phyloP scores from a whole-genome alignment of 2,113 vertebrate species.

The Dasyornis broadbenti region DNA sequence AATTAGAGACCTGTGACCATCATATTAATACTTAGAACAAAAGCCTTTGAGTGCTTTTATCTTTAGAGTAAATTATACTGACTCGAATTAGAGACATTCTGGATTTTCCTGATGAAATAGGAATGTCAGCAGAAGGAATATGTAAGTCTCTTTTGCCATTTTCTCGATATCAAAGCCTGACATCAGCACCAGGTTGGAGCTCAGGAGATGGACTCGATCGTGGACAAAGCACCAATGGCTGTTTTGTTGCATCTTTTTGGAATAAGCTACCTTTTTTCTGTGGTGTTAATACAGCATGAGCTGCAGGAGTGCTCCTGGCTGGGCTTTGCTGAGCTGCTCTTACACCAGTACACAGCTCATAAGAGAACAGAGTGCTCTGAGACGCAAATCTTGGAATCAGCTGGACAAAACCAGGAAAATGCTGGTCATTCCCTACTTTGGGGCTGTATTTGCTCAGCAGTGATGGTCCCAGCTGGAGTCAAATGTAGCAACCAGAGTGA shows the following conservation, averaged over 20 bases:
- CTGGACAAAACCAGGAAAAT: neutral
- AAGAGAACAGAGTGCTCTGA: neutral
- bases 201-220: neutral
- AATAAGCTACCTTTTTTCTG: neutral
- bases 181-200: neutral
- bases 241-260: neutral
- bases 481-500: too few species aligned
- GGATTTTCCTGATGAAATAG: neutral
- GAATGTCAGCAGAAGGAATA: neutral
- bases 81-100: neutral
- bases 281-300: neutral
- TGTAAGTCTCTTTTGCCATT: neutral
- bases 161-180: neutral
- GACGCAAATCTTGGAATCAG: too few species aligned
- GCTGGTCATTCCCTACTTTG: neutral
- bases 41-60: neutral
- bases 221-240: neutral
- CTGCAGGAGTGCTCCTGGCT: neutral
- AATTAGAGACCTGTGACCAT: neutral
- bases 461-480: neutral
- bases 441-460: neutral
- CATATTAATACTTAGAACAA: neutral
- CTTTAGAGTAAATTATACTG: neutral
- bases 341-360: neutral
- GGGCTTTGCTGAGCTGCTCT: neutral